Conservation (phyloP, 2,113 vertebrate genomes). For the Aphelocoma coerulescens region DNA sequence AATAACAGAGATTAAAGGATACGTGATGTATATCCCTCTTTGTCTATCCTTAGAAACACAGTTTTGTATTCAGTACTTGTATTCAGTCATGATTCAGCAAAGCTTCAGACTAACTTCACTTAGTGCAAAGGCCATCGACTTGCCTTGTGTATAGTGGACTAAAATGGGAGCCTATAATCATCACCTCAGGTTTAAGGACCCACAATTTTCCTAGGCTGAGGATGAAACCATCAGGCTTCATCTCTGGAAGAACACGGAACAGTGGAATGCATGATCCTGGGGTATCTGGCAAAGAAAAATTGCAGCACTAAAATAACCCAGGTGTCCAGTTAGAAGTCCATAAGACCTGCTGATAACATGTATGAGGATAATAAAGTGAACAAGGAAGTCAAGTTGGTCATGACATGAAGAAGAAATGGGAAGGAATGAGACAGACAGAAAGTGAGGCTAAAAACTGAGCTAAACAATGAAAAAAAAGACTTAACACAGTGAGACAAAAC, state of each 20-base stretch:
- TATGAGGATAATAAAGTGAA: neutral
- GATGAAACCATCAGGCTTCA: neutral
- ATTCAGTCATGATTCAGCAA: neutral
- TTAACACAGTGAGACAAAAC: neutral
- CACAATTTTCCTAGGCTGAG: neutral
- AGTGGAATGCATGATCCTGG: neutral
- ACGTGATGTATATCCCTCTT: neutral
- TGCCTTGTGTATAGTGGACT: neutral
- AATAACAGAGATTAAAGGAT: neutral
- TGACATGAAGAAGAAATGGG: neutral
- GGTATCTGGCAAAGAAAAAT: rapidly evolving
- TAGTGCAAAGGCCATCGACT: neutral
- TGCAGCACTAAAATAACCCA: neutral
- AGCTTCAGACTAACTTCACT: neutral
- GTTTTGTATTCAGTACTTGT: neutral
- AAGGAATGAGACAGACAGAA: neutral
- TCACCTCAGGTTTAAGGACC: neutral
- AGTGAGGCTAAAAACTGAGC: neutral
- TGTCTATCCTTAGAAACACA: neutral
- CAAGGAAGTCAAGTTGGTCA: neutral
- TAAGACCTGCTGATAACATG: neutral
- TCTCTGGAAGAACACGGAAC: neutral
- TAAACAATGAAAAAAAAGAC: neutral
- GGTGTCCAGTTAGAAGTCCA: neutral
- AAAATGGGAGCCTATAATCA: neutral